Base-by-base conservation (phyloP, 1,140 invertebrate genomes). In the Contarinia nasturtii region DNA sequence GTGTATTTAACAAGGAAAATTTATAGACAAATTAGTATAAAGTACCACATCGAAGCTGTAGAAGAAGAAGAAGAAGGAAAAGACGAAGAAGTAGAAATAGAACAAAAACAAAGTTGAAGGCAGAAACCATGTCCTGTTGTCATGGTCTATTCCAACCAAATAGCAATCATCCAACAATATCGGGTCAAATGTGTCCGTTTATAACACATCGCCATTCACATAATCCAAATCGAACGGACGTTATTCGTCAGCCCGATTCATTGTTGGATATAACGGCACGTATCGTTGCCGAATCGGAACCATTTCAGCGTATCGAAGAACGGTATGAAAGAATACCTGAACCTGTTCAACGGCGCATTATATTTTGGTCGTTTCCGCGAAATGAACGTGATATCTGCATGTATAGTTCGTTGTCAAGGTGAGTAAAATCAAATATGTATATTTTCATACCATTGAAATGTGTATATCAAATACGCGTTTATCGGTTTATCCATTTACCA, bases 381-480 rank as follows among this genome's bases (percentile, higher is more conserved):
- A 80, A 86, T 65, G 84, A 88, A 65, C 69, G 77, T 55, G 83
- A 87, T 67, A 87, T 88, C 61, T 84, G 80, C 63, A 87, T 88
- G 82, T 88, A 89, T 66, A 86, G 82, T 48, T 86, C 82, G 52
- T 73, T 86, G 63, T 75, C 80, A 60, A 70, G 73, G 48, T 49
- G 21, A 55, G 60, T 61, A 44, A 21, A 5, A 41, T 27, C 19
- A 44, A 44, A 27, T 27, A 27, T n/a, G n/a, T n/a, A n/a, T n/a
- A n/a, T n/a, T n/a, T n/a, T n/a, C n/a, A n/a, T n/a, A n/a, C n/a
- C n/a, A n/a, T n/a, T n/a, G n/a, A n/a, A n/a, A n/a, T n/a, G n/a
- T n/a, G n/a, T n/a, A n/a, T n/a, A n/a, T n/a, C n/a, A n/a, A n/a
- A n/a, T n/a, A n/a, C n/a, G n/a, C 27, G 27, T 27, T 27, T 3